Conservation (phyloP, 2,888 invertebrate species). For the Drosophila gaucha region DNA sequence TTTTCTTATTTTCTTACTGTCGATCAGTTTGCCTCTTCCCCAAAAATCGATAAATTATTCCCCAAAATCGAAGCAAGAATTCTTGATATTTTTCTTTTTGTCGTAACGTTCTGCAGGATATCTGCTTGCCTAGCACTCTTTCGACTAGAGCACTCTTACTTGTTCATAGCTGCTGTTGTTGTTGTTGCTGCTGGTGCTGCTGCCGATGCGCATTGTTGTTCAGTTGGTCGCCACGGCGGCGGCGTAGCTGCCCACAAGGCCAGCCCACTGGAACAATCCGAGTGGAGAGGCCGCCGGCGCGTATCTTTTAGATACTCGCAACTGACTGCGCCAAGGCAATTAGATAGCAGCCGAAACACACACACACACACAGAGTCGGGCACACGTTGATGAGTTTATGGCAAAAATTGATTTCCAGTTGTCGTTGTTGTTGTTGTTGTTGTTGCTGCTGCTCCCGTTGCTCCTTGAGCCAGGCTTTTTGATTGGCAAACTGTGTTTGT, state of each 20-base stretch:
- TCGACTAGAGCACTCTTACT: neutral
- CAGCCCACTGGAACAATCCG: constrained; percentile 51
- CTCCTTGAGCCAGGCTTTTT: constrained; percentile 37
- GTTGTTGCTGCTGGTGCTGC: constrained; percentile 5
- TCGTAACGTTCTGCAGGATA: neutral
- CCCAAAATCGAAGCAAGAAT: too few species aligned
- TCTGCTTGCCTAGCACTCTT: neutral
- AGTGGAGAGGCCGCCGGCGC: constrained; percentile 21
- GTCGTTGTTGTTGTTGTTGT: constrained; percentile 49
- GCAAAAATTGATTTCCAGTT: constrained; percentile 80
- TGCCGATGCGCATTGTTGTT: constrained; percentile 54
- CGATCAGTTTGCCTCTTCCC: too few species aligned
- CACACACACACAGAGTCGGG: constrained; percentile 12
- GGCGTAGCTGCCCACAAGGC: constrained; percentile 51
- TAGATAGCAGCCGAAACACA: constrained; percentile 65
- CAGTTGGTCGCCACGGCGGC: constrained; percentile 26
- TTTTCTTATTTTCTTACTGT: too few species aligned
- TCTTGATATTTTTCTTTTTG: neutral
- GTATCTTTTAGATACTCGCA: constrained; percentile 66
- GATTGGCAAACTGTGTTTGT: constrained; percentile 61
- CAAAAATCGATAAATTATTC: too few species aligned
- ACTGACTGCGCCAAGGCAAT: constrained; percentile 72
- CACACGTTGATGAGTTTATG: constrained; percentile 75
- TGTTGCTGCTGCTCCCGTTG: constrained; percentile 48
- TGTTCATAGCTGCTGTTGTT: constrained; percentile 8